Evolutionary conservation across 37 sponge, comb jelly and placozoan genomes (phyloP), one percentile per base, ranked within the genome.

Genomic region (Corticium candelabrum): DNA sequence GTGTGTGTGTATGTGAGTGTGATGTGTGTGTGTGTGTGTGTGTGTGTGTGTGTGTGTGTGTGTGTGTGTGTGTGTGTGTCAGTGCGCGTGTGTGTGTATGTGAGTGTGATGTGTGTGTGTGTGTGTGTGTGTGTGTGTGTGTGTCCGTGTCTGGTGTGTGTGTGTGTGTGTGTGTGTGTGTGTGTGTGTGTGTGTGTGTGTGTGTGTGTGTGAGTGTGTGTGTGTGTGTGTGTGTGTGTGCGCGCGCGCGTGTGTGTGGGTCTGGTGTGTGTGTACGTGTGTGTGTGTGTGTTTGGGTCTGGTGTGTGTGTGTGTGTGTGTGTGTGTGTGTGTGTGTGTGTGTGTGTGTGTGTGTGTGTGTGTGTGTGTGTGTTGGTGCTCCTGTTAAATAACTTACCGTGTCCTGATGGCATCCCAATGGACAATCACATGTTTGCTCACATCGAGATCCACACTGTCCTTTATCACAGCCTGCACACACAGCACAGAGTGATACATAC

Each of bases 181-280:
- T 43, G 56, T 43, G 56, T 43, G 56, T 43, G 56, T 43, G 56
- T 43, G 56, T 43, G 56, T 43, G 56, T 43, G 56, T 43, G 56
- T 43, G 56, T 43, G 56, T 43, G 56, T 43, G 56, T 43, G 56
- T 43, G 56, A 21, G 56, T 43, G 56, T 43, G 37, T 31, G 37
- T 77, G 43, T 40, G 43, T 77, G 41, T 2, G 50, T 40, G 50
- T 77, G 77, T 39, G 41, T 77, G 77, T 77, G 77, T 77, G 77
- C 3, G 35, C 3, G 38, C 38, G 35, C 34, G 68, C 4, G 68
- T 30, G 30, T 32, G 34, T 76, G 77, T 76, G 32, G 1, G 3
- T 76, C 1, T 76, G 56, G 32, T 76, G 41, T 76, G 77, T 1
- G 1, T 38, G 1, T 3, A 27, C 35, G 36, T 34, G 36, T 74